phyloP scores from a whole-genome alignment of 2,888 invertebrate species.

The Drosophila paramelanica region DNA sequence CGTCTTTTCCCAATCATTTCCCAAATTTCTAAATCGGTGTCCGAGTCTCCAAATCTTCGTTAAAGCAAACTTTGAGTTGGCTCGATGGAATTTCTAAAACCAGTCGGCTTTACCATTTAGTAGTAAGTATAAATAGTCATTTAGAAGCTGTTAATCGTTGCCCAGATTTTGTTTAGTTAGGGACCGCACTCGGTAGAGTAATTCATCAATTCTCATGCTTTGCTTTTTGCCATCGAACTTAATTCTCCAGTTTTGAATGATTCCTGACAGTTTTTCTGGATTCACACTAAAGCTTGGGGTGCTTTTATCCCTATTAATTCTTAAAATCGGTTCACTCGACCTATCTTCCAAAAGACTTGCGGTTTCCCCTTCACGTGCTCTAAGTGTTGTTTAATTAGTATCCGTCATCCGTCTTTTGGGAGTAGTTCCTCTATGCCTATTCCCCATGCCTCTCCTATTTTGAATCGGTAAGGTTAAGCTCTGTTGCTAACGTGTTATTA shows the following conservation, averaged over 20 bases:
- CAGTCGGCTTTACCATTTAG: neutral
- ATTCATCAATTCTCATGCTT: neutral
- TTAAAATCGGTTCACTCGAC: neutral
- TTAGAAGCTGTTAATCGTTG: neutral
- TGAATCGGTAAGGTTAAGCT: neutral
- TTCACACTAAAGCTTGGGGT: neutral
- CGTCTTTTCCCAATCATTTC: conserved; percentile 1
- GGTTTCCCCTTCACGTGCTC: neutral
- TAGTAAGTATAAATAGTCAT: neutral
- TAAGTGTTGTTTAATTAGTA: too few species aligned
- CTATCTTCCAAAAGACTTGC: too few species aligned
- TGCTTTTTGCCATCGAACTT: neutral
- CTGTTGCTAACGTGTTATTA: neutral
- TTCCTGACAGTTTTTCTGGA: neutral
- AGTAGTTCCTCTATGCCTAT: neutral
- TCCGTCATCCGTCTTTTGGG: neutral
- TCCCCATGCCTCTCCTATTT: neutral
- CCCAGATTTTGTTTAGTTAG: neutral
- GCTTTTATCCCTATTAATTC: neutral
- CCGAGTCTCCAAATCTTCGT: neutral
- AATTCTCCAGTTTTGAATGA: neutral
- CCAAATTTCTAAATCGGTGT: neutral
- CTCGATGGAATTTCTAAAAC: too few species aligned
- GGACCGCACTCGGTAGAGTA: neutral
- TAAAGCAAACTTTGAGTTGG: too few species aligned